phyloP scores from a whole-genome alignment of 2,113 vertebrate genomes.

The Anolis sagrei region DNA sequence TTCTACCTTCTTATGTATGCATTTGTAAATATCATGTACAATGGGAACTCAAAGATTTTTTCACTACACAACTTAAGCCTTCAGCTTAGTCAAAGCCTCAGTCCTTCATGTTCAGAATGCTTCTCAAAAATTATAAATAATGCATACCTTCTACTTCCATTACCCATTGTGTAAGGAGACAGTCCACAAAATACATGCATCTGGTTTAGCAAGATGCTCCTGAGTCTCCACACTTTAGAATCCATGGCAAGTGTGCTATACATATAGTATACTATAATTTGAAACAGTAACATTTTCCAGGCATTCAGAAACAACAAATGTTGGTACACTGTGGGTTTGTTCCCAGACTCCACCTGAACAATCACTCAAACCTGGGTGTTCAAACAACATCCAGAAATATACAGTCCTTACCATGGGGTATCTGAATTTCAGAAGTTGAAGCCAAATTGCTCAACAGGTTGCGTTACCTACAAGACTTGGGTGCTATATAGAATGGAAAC shows the following conservation, averaged over 20 bases:
- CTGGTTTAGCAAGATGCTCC: not conserved
- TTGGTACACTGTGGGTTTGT: no score
- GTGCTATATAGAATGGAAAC: not conserved
- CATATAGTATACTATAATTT: not conserved
- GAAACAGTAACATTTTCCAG: no score
- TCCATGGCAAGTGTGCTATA: no score
- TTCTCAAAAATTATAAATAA: not conserved
- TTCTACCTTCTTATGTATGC: not conserved
- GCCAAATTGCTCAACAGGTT: not conserved
- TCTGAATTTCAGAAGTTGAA: not conserved
- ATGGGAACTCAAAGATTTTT: not conserved
- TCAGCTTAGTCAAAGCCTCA: not conserved
- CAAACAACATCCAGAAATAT: no score
- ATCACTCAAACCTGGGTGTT: no score
- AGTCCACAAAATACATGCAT: not conserved
- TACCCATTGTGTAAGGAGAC: not conserved
- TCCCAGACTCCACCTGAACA: no score
- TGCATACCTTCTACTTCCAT: not conserved
- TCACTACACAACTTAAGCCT: not conserved
- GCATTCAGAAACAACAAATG: no score
- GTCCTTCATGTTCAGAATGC: not conserved
- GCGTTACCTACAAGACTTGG: not conserved
- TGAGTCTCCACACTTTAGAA: not conserved
- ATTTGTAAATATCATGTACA: not conserved
- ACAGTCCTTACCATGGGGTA: no score